Evolutionary conservation across 2,113 vertebrate genomes (phyloP).

Genomic region (Nesogale talazaci): DNA sequence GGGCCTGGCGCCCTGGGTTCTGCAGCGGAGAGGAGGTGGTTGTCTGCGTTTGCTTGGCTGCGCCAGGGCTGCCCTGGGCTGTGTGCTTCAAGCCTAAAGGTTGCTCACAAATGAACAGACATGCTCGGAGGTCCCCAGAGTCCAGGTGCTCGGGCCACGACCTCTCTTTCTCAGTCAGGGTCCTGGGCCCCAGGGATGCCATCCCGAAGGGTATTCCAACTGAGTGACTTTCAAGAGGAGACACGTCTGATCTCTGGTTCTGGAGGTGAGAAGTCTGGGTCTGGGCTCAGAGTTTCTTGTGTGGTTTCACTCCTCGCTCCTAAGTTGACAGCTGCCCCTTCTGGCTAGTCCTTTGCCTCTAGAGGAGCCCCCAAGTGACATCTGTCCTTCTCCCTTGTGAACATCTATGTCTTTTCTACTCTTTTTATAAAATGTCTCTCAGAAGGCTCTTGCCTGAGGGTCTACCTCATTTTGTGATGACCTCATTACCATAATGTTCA

Average conservation of each 20-base stretch:
- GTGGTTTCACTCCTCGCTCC: not conserved
- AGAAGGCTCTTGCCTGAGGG: not conserved
- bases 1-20: too few species aligned
- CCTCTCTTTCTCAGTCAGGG: not conserved
- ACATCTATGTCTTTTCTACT: not conserved
- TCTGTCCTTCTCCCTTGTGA: not conserved
- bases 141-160: not conserved
- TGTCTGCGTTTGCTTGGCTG: fast-evolving
- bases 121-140: not conserved
- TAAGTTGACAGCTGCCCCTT: not conserved
- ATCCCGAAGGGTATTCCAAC: not conserved
- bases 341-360: not conserved
- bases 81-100: not conserved
- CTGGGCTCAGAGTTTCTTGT: not conserved
- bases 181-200: not conserved
- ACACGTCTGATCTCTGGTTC: not conserved
- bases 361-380: not conserved
- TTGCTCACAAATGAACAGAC: too few species aligned
- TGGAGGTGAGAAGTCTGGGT: too few species aligned
- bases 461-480: not conserved
- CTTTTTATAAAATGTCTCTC: not conserved
- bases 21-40: not conserved
- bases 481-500: not conserved
- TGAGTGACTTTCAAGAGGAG: not conserved
- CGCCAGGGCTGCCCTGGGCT: not conserved